Conservation (phyloP, 2,888 invertebrate genomes). For the Caenorhabditis sp. region DNA sequence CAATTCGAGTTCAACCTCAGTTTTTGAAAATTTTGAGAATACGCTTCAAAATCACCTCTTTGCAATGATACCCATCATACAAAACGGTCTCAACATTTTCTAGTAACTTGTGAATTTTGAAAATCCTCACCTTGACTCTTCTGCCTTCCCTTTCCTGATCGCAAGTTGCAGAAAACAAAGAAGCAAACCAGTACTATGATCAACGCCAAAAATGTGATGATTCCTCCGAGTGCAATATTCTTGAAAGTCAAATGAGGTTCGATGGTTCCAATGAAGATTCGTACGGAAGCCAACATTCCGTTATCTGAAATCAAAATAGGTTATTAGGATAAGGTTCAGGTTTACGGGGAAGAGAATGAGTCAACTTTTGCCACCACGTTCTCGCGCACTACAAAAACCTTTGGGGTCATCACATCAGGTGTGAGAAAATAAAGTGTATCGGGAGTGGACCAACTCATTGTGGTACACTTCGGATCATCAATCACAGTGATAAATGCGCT, state of each 20-base stretch:
- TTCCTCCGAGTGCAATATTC: constrained; percentile 57
- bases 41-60: too few species aligned
- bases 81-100: too few species aligned
- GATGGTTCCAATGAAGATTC: constrained; percentile 52
- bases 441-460: background rate
- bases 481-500: constrained; percentile 53
- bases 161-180: constrained; percentile 70
- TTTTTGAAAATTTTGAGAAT: background rate
- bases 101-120: too few species aligned
- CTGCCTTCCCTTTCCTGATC: constrained; percentile 41
- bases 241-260: constrained; percentile 61
- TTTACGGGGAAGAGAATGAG: background rate
- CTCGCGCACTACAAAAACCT: background rate
- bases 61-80: too few species aligned
- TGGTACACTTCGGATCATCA: constrained; percentile 36
- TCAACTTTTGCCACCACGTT: background rate
- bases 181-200: constrained; percentile 66
- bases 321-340: background rate
- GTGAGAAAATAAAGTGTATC: constrained; percentile 20
- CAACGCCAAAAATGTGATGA: constrained; percentile 50
- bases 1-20: too few species aligned
- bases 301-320: constrained; percentile 38
- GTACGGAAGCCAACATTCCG: constrained; percentile 54
- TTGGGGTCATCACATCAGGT: background rate
- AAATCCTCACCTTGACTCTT: constrained; percentile 59